phyloP scores from a whole-genome alignment of 2,888 invertebrate species.

The Callimorpha dominula region DNA sequence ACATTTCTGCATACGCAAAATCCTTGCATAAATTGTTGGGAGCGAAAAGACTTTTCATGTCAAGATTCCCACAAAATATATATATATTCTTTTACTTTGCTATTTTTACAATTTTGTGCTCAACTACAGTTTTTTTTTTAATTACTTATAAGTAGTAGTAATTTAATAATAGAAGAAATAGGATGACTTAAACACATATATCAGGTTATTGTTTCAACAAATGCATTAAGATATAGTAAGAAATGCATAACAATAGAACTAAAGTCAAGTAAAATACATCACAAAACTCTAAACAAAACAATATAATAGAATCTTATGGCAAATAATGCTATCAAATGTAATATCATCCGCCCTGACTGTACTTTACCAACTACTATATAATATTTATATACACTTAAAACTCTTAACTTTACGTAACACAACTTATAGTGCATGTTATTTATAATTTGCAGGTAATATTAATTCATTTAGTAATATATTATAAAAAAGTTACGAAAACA shows the following conservation, averaged over 20 bases:
- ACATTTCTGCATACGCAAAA: background rate
- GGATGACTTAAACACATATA: background rate
- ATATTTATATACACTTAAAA: slow-evolving; percentile 37
- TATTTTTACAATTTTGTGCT: slow-evolving; percentile 5
- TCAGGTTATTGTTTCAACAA: slow-evolving; percentile 35
- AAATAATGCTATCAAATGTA: slow-evolving; percentile 31
- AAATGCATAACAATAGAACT: slow-evolving; percentile 18
- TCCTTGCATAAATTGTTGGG: background rate
- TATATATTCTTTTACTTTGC: background rate
- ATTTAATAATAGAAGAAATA: background rate
- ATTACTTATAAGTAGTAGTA: background rate
- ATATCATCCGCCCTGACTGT: slow-evolving; percentile 47
- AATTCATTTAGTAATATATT: slow-evolving; percentile 14
- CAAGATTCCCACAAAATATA: background rate
- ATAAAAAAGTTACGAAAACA: background rate
- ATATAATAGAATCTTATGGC: background rate
- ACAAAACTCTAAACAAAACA: slow-evolving; percentile 7
- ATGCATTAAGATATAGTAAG: slow-evolving; percentile 15
- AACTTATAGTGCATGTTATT: background rate
- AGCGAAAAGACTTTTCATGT: background rate
- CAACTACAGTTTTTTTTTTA: background rate
- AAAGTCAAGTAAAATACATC: slow-evolving; percentile 6
- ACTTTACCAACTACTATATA: slow-evolving; percentile 70
- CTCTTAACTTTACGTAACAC: slow-evolving; percentile 5
- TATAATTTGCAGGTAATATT: slow-evolving; percentile 6